A percentile compares a stretch with the other conserved stretches of the same genome.
These are phyloP conservation scores for Macquaria australasica DNA, from an alignment of 2,113 vertebrate species.

Conservation along the genomic window DNA sequence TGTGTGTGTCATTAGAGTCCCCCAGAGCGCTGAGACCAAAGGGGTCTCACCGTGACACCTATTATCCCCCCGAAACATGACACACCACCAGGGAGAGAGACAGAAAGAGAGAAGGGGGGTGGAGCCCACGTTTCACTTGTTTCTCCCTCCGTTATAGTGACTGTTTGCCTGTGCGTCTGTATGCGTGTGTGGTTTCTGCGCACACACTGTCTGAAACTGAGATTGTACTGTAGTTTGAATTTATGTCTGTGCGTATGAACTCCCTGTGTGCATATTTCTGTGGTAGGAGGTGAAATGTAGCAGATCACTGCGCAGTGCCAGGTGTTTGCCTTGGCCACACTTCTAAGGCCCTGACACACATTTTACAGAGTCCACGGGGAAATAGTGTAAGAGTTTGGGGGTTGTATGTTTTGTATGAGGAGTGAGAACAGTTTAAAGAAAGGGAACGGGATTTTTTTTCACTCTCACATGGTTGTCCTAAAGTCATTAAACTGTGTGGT, in stretches of 20 bases:
- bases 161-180: conserved; percentile 20
- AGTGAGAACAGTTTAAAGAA: conserved; percentile 53
- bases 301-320: conserved; percentile 56
- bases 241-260: conserved; percentile 59
- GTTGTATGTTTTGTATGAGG: conserved; percentile 37
- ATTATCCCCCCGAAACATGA: conserved; percentile 82
- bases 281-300: conserved; percentile 71
- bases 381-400: conserved; percentile 49
- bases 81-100: conserved; percentile 81
- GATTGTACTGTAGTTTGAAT: conserved; percentile 40
- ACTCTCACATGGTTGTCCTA: conserved; percentile 2
- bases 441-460: background rate
- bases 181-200: conserved; percentile 11
- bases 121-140: conserved; percentile 48
- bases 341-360: conserved; percentile 75
- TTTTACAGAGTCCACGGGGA: conserved; percentile 63
- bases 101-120: conserved; percentile 45
- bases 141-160: conserved; percentile 25
- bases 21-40: conserved; percentile 75
- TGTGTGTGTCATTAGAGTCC: conserved; percentile 64
- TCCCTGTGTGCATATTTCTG: conserved; percentile 67
- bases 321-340: conserved; percentile 76
- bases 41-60: conserved; percentile 74
- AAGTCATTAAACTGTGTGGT: conserved; percentile 23
- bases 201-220: conserved; percentile 41